phyloP scores from a whole-genome alignment of 2,888 invertebrate species.

The Iselma pallidipennis region DNA sequence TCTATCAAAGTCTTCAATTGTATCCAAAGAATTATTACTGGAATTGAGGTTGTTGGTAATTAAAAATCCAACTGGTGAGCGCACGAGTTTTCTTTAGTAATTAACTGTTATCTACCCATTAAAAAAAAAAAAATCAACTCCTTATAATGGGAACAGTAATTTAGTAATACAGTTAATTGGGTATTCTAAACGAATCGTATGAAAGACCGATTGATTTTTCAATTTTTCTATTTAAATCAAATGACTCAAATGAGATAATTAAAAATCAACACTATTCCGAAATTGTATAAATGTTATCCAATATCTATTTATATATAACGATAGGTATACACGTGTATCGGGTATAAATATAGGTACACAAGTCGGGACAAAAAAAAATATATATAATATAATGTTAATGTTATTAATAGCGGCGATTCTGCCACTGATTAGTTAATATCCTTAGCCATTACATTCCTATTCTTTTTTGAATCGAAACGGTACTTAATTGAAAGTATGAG shows the following conservation, averaged over 20 bases:
- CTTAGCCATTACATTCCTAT: neutral
- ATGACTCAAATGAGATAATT: neutral
- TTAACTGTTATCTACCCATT: slow-evolving; percentile 2
- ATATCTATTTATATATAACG: too few species aligned
- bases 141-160: neutral
- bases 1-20: neutral
- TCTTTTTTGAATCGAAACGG: neutral
- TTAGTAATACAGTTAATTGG: slow-evolving; percentile 6
- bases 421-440: neutral
- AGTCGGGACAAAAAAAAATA: neutral
- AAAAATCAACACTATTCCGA: neutral
- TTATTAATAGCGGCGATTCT: neutral
- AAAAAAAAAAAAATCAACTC: too few species aligned
- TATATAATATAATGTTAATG: neutral
- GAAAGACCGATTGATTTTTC: neutral
- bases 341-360: neutral
- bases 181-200: neutral
- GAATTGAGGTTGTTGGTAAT: neutral
- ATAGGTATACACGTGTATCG: too few species aligned
- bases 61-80: neutral
- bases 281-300: neutral
- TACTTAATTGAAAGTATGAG: slow-evolving; percentile 7
- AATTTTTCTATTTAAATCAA: neutral
- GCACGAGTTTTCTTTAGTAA: slow-evolving; percentile 1
- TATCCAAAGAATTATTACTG: neutral